These are phyloP conservation scores for Amphipoea lucens DNA, from an alignment of 2,888 invertebrate species.

Conservation along the genomic window DNA sequence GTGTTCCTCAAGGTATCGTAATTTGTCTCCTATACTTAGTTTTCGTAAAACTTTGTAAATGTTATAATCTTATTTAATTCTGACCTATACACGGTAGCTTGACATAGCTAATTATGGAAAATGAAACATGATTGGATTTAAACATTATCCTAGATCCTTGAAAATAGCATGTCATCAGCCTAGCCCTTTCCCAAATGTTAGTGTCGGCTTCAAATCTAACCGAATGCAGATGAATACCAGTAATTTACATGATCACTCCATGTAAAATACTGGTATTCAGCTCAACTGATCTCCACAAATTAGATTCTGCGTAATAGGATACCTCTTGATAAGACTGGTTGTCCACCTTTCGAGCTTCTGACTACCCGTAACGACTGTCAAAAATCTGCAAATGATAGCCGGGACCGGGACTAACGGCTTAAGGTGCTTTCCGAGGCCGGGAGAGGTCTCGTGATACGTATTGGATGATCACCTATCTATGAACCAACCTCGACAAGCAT, in stretches of 20 bases:
- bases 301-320: too few relatives aligned
- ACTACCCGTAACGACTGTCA: neutral
- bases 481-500: neutral
- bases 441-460: too few relatives aligned
- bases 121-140: neutral
- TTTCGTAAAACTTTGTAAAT: neutral
- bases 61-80: neutral
- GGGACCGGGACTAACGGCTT: neutral
- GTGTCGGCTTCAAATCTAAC: neutral
- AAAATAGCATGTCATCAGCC: neutral
- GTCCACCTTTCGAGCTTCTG: neutral
- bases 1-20: conserved; percentile 5
- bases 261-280: too few relatives aligned
- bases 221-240: neutral
- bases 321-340: neutral
- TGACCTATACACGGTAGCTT: neutral
- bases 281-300: too few relatives aligned
- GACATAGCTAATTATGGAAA: neutral
- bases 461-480: too few relatives aligned
- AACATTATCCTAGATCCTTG: neutral
- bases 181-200: neutral
- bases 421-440: neutral
- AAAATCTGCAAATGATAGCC: neutral
- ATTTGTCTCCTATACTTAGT: neutral
- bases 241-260: neutral